phyloP scores from a whole-genome alignment of 2,113 vertebrate genomes.

The Bubo scandiacus region DNA sequence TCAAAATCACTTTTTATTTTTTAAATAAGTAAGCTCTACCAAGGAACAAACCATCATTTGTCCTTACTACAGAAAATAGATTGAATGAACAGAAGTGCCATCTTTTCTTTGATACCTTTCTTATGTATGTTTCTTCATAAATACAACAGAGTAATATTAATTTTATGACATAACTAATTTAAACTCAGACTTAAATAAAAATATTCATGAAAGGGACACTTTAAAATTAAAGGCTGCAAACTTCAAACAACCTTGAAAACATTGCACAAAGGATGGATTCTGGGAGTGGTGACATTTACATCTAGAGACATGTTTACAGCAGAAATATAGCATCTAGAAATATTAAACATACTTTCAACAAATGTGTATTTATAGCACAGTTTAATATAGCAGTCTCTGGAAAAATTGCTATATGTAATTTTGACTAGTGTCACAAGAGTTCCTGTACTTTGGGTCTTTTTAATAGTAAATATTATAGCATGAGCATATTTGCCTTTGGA shows the following conservation, averaged over 20 bases:
- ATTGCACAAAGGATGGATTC: neutral
- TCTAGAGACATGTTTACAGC: neutral
- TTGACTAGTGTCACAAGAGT: neutral
- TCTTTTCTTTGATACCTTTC: neutral
- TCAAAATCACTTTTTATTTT: neutral
- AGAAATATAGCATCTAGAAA: neutral
- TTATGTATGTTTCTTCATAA: neutral
- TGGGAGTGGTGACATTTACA: neutral
- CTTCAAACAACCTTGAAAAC: neutral
- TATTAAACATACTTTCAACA: neutral
- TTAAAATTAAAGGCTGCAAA: neutral
- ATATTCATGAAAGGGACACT: neutral
- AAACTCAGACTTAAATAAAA: neutral
- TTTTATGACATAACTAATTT: neutral
- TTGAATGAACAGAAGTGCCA: neutral
- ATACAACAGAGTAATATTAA: neutral
- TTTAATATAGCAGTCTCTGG: neutral
- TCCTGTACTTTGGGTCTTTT: neutral
- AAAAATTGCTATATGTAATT: neutral
- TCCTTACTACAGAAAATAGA: neutral
- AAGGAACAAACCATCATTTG: neutral
- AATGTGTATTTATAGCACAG: neutral
- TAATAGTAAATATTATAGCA: neutral
- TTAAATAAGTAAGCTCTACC: neutral
- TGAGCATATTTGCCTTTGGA: neutral